phyloP scores from a whole-genome alignment of 2,797 vertebrate genomes.

The Gallirallus australis region DNA sequence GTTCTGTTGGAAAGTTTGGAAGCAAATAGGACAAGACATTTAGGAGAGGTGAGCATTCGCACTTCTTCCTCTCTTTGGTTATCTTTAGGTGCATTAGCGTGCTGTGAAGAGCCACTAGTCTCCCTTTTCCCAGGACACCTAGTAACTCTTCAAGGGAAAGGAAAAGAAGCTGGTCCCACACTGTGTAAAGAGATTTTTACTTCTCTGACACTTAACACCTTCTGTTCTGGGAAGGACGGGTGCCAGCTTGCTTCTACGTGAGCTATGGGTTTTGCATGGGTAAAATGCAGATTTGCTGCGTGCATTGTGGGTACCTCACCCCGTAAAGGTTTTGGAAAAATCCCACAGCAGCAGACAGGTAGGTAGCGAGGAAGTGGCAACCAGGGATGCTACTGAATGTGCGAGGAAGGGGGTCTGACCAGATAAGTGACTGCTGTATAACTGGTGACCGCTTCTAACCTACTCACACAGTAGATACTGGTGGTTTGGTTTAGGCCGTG shows the following conservation, averaged over 20 bases:
- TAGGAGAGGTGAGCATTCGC: neutral
- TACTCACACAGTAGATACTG: neutral
- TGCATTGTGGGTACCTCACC: neutral
- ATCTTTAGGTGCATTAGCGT: neutral
- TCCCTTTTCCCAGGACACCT: neutral
- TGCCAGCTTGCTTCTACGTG: neutral
- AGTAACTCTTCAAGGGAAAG: neutral
- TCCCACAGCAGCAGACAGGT: neutral
- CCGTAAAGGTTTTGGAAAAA: neutral
- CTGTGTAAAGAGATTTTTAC: neutral
- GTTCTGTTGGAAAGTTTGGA: neutral
- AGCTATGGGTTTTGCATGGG: rapidly evolving
- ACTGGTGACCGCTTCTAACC: neutral
- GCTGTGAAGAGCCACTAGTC: neutral
- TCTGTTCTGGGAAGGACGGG: neutral
- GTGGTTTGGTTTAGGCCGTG: neutral
- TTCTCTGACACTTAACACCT: neutral
- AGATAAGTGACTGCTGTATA: neutral
- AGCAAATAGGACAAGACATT: neutral
- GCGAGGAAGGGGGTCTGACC: neutral
- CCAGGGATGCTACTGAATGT: neutral
- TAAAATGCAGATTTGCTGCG: neutral
- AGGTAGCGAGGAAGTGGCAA: rapidly evolving
- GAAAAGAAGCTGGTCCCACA: neutral
- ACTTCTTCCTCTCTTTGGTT: neutral